These are phyloP conservation scores for Sepioteuthis lessoniana DNA, from an alignment of 2,888 invertebrate species.

Conservation along the genomic window DNA sequence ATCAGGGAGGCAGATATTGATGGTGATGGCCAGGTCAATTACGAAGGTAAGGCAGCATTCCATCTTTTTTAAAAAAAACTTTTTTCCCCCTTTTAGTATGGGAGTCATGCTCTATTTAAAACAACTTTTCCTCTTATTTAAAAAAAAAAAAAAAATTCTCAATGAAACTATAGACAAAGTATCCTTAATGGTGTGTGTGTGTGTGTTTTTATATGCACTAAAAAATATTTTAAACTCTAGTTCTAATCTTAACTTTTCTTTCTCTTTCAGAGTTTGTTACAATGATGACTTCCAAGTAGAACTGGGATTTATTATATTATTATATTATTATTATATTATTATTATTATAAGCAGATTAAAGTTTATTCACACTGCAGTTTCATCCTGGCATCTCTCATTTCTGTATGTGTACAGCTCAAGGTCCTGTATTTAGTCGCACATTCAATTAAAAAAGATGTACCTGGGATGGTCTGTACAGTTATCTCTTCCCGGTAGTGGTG, in stretches of 20 bases:
- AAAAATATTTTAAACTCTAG: too few relatives aligned
- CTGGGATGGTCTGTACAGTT: slow-evolving; percentile 50
- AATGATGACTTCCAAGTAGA: slow-evolving; percentile 69
- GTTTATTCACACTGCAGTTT: slow-evolving; percentile 50
- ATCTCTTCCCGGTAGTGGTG: slow-evolving; percentile 49
- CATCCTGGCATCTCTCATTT: slow-evolving; percentile 50
- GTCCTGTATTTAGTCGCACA: slow-evolving; percentile 49
- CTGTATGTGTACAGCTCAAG: slow-evolving; percentile 50
- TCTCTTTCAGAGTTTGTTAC: slow-evolving; percentile 67
- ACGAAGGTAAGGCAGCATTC: slow-evolving; percentile 80
- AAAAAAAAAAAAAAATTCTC: not conserved
- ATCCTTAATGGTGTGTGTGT: slow-evolving; percentile 10
- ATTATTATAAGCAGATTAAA: slow-evolving; percentile 48
- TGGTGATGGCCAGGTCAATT: slow-evolving; percentile 99
- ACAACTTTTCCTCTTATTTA: slow-evolving; percentile 49
- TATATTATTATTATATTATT: slow-evolving; percentile 43
- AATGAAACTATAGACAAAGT: slow-evolving; percentile 36
- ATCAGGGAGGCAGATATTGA: slow-evolving; percentile 99
- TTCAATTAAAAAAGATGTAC: slow-evolving; percentile 48
- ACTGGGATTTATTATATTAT: slow-evolving; percentile 45
- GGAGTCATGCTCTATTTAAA: not conserved
- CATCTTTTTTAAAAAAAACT: not conserved
- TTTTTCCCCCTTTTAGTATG: not conserved
- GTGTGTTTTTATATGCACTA: too few relatives aligned
- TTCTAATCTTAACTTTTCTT: slow-evolving; percentile 45